Evolutionary conservation across 2,113 vertebrate genomes (phyloP), one percentile per base, ranked within the genome.

Genomic region (Gallinago paraguaiae): DNA sequence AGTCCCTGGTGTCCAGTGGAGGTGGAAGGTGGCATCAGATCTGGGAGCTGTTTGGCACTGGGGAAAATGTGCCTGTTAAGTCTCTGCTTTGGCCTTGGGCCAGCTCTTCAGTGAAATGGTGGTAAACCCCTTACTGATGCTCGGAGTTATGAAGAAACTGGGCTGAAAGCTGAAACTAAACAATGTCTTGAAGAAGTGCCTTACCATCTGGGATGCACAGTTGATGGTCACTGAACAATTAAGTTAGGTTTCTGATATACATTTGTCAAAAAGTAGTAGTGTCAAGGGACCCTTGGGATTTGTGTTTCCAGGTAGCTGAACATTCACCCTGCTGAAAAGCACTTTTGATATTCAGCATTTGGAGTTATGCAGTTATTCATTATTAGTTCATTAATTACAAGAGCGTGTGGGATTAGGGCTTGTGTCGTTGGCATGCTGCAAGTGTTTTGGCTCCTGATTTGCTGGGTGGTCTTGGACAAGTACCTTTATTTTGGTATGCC

Each of bases 11-110:
- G 51, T 61, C 60, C 33, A 12, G 5, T 2, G 17, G 19, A 57
- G 51, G 9, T 19, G 11, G 30, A 25, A 74, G 14, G 48, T 4
- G n/a, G 11, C 72, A 5, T n/a, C 10, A 7, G 45, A 3, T 31
- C 53, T 1, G 1, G 13, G 68, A 79, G 15, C 24, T n/a, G 6
- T 31, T 46, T n/a, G 1, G 0, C 7, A 1, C 24, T 31, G 74
- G 56, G 59, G 20, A 51, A n/a, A 39, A 28, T 25, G 28, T 78
- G 43, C 4, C 0, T 12, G 53, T 39, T 2, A 57, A 53, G 5
- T 45, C n/a, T 39, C 17, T 22, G 2, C 92, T 79, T 79, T 54
- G 71, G 43, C 54, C 33, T 23, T 9, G 35, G 65, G 68, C 24
- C 48, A 43, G 35, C 65, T 59, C 56, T 63, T 68, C 7, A 25